phyloP scores from a whole-genome alignment of 2,888 invertebrate species.

The Stenichneumon culpator region DNA sequence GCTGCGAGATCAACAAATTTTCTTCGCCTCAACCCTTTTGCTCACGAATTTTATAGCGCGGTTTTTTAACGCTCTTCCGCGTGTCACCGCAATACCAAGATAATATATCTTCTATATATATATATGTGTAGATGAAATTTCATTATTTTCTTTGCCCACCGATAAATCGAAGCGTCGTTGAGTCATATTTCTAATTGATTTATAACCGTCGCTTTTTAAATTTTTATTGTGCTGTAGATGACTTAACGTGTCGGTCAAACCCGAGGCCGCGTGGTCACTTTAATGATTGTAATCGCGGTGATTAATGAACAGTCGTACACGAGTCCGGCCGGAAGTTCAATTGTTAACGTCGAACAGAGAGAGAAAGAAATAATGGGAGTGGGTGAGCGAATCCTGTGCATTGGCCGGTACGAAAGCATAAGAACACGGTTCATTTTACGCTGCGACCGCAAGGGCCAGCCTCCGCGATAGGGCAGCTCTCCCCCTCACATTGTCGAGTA shows the following conservation, averaged over 20 bases:
- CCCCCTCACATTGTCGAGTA: conserved; percentile 62
- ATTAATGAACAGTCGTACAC: conserved; percentile 50
- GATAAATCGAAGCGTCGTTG: neutral
- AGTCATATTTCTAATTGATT: neutral
- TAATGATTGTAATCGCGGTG: conserved; percentile 56
- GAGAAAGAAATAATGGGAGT: conserved; percentile 26
- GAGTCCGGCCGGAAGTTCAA: conserved; percentile 59
- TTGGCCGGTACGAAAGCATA: conserved; percentile 39
- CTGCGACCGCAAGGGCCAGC: conserved; percentile 54
- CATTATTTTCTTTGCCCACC: no score
- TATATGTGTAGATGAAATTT: no score
- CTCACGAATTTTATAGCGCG: neutral
- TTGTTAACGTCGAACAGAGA: conserved; percentile 43
- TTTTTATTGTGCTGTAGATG: neutral
- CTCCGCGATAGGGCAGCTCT: conserved; percentile 58
- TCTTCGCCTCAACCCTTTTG: conserved; percentile 16
- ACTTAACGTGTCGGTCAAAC: conserved; percentile 31
- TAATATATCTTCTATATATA: neutral
- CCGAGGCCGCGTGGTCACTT: conserved; percentile 52
- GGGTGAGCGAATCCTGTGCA: conserved; percentile 44
- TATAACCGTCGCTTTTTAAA: neutral
- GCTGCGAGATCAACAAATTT: neutral
- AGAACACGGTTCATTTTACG: conserved; percentile 67
- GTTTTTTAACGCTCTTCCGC: neutral
- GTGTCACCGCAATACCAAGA: neutral